Conservation (phyloP, 2,888 invertebrate species). For the Xestia rhomboidea region DNA sequence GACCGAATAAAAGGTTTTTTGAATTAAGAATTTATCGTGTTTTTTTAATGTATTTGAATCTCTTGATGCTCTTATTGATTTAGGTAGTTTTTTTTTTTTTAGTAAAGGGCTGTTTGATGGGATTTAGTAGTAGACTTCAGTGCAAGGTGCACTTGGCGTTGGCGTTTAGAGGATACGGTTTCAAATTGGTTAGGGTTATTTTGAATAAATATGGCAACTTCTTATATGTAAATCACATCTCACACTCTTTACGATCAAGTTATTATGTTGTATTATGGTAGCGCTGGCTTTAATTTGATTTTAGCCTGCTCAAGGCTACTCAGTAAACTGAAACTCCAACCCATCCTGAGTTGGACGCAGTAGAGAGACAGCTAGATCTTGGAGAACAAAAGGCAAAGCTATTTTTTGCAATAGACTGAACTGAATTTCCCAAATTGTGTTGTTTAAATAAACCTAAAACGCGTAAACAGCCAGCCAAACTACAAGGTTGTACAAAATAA, state of each 20-base stretch:
- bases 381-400: not conserved
- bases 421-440: not conserved
- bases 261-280: not conserved
- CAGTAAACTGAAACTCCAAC: not conserved
- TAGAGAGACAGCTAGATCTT: not conserved
- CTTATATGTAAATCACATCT: not conserved
- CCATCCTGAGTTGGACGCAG: not conserved
- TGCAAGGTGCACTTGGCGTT: no score
- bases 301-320: not conserved
- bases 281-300: not conserved
- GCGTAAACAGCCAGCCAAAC: not conserved
- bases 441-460: not conserved
- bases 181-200: no score
- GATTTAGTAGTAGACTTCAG: no score
- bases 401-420: not conserved
- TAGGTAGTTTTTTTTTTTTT: no score
- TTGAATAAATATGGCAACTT: no score
- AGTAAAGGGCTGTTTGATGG: no score
- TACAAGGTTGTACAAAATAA: constrained; percentile 42
- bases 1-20: no score
- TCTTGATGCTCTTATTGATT: no score
- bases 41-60: no score
- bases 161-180: no score
- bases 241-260: not conserved
- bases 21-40: no score